A percentile compares a stretch with the other conserved stretches of the same genome.
Evolutionary conservation across 2,797 vertebrate species (phyloP).

Genomic region (Nothura maculosa): DNA sequence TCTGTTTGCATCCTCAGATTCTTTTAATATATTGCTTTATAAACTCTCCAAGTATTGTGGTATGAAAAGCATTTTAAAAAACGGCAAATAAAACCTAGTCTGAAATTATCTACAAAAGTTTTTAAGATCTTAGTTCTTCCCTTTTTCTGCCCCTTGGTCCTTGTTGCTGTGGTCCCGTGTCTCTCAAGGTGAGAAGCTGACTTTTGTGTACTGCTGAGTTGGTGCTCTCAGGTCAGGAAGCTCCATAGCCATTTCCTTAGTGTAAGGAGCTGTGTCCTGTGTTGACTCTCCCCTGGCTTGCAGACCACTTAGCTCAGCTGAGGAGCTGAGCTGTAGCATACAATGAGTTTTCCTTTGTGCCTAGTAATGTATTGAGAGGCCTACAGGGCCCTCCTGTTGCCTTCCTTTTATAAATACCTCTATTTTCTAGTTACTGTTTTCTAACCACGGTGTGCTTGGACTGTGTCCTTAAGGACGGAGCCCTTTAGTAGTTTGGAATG

Average conservation of each 20-base stretch:
- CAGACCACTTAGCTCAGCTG: neutral
- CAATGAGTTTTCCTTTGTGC: too few relatives aligned
- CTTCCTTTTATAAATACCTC: neutral
- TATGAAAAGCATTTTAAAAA: neutral
- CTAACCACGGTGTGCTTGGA: too few relatives aligned
- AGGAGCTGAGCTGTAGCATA: neutral
- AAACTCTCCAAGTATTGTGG: neutral
- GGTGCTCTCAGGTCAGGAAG: neutral
- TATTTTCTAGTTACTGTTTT: neutral
- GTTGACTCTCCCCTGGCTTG: neutral
- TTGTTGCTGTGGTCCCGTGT: neutral
- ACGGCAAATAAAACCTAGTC: too few relatives aligned
- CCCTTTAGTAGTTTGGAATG: neutral
- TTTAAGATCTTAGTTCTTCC: neutral
- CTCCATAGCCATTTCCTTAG: neutral
- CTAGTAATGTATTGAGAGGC: neutral
- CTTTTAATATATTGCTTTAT: neutral
- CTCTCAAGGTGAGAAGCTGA: neutral
- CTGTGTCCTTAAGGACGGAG: neutral
- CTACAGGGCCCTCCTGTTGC: neutral
- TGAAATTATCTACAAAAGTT: neutral
- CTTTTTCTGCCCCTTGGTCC: neutral
- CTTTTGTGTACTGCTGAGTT: neutral
- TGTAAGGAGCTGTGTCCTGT: neutral
- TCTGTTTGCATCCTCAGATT: neutral